phyloP scores from a whole-genome alignment of 1,140 invertebrate genomes.

The Panonychus citri region DNA sequence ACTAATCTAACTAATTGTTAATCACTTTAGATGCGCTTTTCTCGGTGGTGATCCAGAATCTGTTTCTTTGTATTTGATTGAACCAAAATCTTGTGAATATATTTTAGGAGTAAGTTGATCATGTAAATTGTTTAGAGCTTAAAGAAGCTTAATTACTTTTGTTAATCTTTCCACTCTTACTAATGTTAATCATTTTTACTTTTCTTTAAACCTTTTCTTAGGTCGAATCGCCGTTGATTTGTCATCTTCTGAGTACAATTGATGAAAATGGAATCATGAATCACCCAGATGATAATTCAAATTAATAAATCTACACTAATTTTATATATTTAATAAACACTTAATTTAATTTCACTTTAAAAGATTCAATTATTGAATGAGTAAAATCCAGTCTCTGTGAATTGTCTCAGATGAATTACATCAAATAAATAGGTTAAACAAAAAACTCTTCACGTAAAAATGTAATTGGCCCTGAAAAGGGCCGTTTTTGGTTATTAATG shows the following conservation, averaged over 20 bases:
- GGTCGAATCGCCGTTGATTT: constrained; percentile 68
- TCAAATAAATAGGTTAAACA: too few relatives aligned
- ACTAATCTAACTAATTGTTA: too few relatives aligned
- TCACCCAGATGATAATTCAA: not conserved
- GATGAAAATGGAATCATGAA: not conserved
- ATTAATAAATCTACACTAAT: too few relatives aligned
- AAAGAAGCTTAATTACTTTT: too few relatives aligned
- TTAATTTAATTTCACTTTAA: too few relatives aligned
- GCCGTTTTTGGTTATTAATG: constrained; percentile 14
- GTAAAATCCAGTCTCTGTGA: too few relatives aligned
- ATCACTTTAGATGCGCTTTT: constrained; percentile 18
- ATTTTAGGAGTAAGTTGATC: constrained; percentile 34
- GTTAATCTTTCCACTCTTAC: too few relatives aligned
- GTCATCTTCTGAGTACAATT: constrained; percentile 39
- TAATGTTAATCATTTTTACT: not conserved
- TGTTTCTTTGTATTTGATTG: constrained; percentile 62
- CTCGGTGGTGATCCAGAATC: constrained; percentile 36
- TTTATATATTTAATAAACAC: too few relatives aligned
- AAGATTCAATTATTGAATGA: too few relatives aligned
- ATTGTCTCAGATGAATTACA: too few relatives aligned
- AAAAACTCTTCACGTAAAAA: not conserved
- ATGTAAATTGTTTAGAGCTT: too few relatives aligned
- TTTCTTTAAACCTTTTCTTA: constrained; percentile 19
- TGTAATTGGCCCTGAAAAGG: constrained; percentile 21
- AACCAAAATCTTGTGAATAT: constrained; percentile 75